These are phyloP conservation scores for Heloderma charlesbogerti DNA, from an alignment of 2,113 vertebrate genomes.

Conservation along the genomic window DNA sequence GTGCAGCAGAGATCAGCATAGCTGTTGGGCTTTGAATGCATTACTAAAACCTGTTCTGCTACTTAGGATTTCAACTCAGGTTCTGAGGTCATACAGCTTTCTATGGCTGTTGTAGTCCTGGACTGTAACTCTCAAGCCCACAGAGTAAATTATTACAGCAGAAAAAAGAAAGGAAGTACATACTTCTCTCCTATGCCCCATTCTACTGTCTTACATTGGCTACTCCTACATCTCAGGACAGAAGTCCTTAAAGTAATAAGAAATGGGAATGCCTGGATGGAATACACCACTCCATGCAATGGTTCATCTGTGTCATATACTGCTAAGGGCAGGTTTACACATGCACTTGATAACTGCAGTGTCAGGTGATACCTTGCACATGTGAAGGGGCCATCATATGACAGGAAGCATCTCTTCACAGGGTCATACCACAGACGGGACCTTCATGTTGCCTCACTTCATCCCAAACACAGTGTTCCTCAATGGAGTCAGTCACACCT, in stretches of 20 bases:
- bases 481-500: no score
- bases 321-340: neutral
- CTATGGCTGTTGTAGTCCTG: neutral
- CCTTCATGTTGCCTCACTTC: neutral
- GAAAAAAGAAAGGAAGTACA: neutral
- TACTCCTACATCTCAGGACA: neutral
- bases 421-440: neutral
- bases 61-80: conserved; percentile 10
- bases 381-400: neutral
- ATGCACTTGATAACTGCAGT: neutral
- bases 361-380: neutral
- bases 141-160: neutral
- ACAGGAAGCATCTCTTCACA: neutral
- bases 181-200: neutral
- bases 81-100: conserved; percentile 15
- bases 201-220: neutral
- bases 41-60: conserved; percentile 34
- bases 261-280: neutral
- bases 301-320: neutral
- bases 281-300: neutral
- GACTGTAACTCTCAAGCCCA: conserved; percentile 12
- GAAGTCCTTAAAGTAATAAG: neutral
- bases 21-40: conserved; percentile 9
- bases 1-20: neutral
- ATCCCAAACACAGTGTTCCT: no score